Base-by-base conservation (phyloP, 1,140 invertebrate species). In the Papilio polyxenes region DNA sequence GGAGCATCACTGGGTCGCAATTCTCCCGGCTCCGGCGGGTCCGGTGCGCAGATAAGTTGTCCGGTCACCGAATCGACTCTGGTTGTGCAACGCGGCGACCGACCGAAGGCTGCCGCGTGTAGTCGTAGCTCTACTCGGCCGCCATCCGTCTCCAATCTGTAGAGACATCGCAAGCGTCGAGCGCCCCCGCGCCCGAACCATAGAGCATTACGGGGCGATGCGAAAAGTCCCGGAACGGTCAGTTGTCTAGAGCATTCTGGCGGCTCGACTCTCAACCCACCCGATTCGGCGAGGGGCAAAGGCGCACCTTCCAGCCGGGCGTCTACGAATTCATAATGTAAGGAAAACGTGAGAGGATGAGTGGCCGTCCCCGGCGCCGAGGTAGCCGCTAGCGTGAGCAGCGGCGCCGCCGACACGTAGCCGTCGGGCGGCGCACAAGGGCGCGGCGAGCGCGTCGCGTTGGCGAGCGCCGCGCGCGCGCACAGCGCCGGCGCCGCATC, bases 291-390 rank as follows among this genome's bases (percentile, higher is more conserved):
- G 3, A 84, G 84, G 0, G 87, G 85, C 17, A 91, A 79, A 37
- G 86, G 86, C 23, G 79, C 87, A 0, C 95, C 95, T 3, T 95
- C 95, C 81, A 98, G 95, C 69, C 96, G 92, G 0, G 97, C 98
- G 88, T 98, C 97, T 3, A 98, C 96, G 86, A 98, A 98, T 90
- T 98, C 98, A 90, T 98, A 98, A 80, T 97, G 96, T 51, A 97
- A 88, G 51, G 95, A 93, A 87, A 97, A 97, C 40, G 95, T 94
- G 3, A 96, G 95, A 9, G 96, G 96, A 87, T 96, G 96, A 5
- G 97, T 95, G 31, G 96, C 96, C 10, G 96, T 97, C 37, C 96
- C 96, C 92, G 88, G 96, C 89, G 81, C 95, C 93, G 91, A 96
- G 89, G 90, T 95, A 87, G 90, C 95, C 81, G 82, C 95, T 82